Evolutionary conservation across 2,888 invertebrate species (phyloP), one percentile per base, ranked within the genome.

Genomic region (Bursaphelenchus okinawaensis): DNA sequence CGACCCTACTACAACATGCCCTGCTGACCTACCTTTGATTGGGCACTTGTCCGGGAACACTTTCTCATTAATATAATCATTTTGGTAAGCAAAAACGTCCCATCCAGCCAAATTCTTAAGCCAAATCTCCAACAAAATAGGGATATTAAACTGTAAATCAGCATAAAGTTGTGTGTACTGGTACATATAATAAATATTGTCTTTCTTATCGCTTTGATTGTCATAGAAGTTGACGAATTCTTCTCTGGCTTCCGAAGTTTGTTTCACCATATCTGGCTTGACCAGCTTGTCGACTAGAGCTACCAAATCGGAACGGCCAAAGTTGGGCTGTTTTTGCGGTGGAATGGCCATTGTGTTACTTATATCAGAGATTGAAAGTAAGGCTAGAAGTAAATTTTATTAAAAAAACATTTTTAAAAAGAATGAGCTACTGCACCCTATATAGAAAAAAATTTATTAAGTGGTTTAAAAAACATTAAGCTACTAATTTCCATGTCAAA

Each of bases 161-260:
- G 69, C 56, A n/a, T 70, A 50, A 2, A 71, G 23, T 64, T 73
- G 50, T 16, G 62, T 60, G 63, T 73, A 70, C 22, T 62, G 64
- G n/a, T 59, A 27, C 59, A 70, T 58, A 28, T 62, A 70, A 26
- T 69, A 73, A 8, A 24, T 31, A 27, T 40, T 65, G 58, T 70
- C 55, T 29, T 64, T 65, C n/a, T 50, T 12, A n/a, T 24, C 54
- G 16, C 52, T 59, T 23, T 65, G 52, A 16, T 66, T 57, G 50
- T 27, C 28, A 28, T 72, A 70, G 40, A 68, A 68, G 20, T 51
- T 31, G 20, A 73, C 22, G n/a, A 70, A 57, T 23, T 73, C 52
- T 26, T 20, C 7, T 29, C 55, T 58, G 8, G 66, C 56, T 9
- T 58, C 54, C 19, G 58, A n/a, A 1, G 65, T 26, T 4, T 12